Conservation (phyloP, 2,113 vertebrate species). For the Fukomys damarensis region DNA sequence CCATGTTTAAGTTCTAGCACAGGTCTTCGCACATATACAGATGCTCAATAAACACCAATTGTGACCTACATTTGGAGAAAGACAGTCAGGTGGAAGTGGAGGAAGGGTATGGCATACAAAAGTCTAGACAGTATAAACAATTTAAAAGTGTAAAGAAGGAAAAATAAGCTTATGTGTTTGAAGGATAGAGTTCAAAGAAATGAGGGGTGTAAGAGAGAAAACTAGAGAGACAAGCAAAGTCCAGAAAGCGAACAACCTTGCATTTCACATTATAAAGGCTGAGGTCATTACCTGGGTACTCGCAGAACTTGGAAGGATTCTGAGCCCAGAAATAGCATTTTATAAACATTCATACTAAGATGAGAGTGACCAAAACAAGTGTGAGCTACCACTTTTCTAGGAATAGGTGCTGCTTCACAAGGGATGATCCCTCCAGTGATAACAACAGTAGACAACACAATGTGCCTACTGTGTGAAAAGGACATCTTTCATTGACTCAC, state of each 20-base stretch:
- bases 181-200: neutral
- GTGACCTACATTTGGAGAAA: neutral
- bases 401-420: constrained; percentile 18
- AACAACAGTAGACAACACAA: neutral
- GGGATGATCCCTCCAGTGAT: neutral
- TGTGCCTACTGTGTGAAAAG: neutral
- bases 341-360: neutral
- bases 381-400: neutral
- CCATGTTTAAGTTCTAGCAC: neutral
- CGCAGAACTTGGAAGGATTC: neutral
- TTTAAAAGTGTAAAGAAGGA: neutral
- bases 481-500: neutral
- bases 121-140: neutral
- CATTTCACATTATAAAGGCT: neutral
- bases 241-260: neutral
- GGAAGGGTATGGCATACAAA: neutral
- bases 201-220: neutral
- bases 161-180: neutral
- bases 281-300: neutral
- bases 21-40: neutral
- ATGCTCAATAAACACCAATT: neutral
- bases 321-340: neutral
- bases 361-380: neutral
- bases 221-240: neutral
- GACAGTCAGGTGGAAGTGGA: neutral